These are phyloP conservation scores for Stenodema calcarata DNA, from an alignment of 2,888 invertebrate genomes.

Conservation along the genomic window DNA sequence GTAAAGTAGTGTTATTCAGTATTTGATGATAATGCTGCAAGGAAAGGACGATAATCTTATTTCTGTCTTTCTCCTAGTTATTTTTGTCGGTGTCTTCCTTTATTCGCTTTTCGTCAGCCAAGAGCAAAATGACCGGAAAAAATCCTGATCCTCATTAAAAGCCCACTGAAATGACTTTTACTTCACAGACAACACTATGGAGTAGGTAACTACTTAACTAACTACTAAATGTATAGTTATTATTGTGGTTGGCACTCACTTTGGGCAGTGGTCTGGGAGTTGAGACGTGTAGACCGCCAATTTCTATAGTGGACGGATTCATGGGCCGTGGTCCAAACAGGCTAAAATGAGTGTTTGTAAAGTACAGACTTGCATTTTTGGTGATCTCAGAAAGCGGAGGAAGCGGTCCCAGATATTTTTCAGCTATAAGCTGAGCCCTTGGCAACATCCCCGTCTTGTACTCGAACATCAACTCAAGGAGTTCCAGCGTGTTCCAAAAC, in stretches of 20 bases:
- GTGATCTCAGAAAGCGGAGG: slow-evolving; percentile 62
- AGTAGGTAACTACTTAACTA: background rate
- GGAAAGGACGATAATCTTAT: too few relatives aligned
- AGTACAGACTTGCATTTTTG: slow-evolving; percentile 63
- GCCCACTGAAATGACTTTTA: too few relatives aligned
- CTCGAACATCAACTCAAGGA: slow-evolving; percentile 59
- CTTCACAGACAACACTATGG: too few relatives aligned
- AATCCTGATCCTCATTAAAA: too few relatives aligned
- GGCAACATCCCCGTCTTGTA: slow-evolving; percentile 58
- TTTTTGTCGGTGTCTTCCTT: too few relatives aligned
- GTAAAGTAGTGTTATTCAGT: too few relatives aligned
- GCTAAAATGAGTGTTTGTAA: slow-evolving; percentile 64
- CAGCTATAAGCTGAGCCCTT: slow-evolving; percentile 46
- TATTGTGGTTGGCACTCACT: slow-evolving; percentile 56
- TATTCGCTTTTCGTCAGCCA: too few relatives aligned
- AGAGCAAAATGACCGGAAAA: too few relatives aligned
- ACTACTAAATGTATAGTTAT: background rate
- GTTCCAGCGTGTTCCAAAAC: slow-evolving; percentile 63
- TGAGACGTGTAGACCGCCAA: slow-evolving; percentile 69
- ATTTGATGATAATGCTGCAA: too few relatives aligned
- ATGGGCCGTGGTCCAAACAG: slow-evolving; percentile 63
- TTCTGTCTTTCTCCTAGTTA: too few relatives aligned
- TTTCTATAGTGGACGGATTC: slow-evolving; percentile 69
- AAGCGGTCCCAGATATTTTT: slow-evolving; percentile 56
- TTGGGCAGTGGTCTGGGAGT: slow-evolving; percentile 51